Conservation (phyloP, 2,113 vertebrate species). For the Athene cunicularia region DNA sequence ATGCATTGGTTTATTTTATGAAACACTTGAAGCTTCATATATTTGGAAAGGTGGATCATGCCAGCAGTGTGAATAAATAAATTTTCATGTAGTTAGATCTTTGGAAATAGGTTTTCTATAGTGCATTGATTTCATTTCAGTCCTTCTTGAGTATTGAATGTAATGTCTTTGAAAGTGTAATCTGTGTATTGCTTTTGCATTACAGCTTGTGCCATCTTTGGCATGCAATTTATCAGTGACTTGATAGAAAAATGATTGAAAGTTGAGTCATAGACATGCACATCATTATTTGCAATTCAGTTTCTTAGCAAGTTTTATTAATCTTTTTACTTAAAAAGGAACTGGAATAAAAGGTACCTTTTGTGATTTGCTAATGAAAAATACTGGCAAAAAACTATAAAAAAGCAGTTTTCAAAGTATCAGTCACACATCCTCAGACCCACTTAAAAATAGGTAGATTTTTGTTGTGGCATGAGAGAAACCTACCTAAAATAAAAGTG, state of each 20-base stretch:
- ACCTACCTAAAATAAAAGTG: neutral
- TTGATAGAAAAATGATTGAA: slow-evolving; percentile 1
- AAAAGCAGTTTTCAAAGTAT: neutral
- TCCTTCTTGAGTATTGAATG: neutral
- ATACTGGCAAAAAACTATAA: neutral
- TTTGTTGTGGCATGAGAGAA: neutral
- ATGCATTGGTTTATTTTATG: neutral
- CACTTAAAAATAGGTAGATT: neutral
- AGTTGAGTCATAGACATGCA: neutral
- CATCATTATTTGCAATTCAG: neutral
- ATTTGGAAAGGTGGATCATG: neutral
- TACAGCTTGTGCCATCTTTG: neutral
- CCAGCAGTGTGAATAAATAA: neutral
- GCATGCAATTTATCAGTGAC: neutral
- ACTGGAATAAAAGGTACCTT: neutral
- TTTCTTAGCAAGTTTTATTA: neutral
- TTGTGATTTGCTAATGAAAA: neutral
- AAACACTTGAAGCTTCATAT: neutral
- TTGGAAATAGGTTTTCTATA: neutral
- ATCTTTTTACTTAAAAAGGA: neutral
- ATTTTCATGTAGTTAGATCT: neutral
- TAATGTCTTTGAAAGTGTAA: neutral
- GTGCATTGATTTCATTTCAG: slow-evolving; percentile 35
- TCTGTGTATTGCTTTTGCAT: neutral
- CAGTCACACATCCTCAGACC: neutral